These are phyloP conservation scores for Gallinago nigripennis DNA, from an alignment of 2,797 vertebrate species.

Conservation along the genomic window DNA sequence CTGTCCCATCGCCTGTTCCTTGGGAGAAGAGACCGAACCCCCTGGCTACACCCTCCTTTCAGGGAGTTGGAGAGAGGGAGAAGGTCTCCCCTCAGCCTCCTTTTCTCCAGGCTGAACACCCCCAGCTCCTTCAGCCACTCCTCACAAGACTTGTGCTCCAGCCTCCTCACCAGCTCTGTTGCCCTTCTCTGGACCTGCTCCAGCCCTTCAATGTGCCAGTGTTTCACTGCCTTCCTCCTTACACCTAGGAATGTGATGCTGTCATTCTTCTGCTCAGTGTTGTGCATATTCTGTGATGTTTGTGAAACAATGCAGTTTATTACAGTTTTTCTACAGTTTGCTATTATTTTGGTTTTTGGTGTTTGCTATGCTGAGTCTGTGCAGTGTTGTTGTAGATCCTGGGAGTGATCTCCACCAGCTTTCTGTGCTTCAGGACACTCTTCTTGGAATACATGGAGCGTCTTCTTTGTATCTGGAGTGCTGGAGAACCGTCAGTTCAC, in stretches of 20 bases:
- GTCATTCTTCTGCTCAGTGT: background rate
- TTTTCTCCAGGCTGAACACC: too few species aligned
- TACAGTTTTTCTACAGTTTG: background rate
- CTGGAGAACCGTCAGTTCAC: background rate
- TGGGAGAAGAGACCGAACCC: too few species aligned
- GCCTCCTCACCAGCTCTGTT: too few species aligned
- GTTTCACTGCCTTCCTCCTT: background rate
- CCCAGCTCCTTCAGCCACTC: too few species aligned
- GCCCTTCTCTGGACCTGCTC: too few species aligned
- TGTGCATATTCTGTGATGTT: background rate
- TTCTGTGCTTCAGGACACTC: background rate
- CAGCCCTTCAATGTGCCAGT: background rate
- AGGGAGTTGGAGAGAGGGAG: too few species aligned
- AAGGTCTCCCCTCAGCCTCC: too few species aligned
- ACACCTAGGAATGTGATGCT: background rate
- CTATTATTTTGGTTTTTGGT: background rate
- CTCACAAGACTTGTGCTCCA: too few species aligned
- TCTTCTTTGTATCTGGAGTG: background rate
- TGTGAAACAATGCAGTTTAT: background rate
- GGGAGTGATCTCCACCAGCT: background rate
- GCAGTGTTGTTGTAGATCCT: background rate
- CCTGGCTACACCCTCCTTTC: too few species aligned
- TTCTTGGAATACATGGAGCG: background rate
- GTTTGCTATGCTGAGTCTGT: background rate
- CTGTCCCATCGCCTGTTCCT: too few species aligned